A percentile compares a stretch with the other conserved stretches of the same genome.
phyloP scores from a whole-genome alignment of 37 sponge, comb jelly and placozoan species.

The Crambe crambe region DNA sequence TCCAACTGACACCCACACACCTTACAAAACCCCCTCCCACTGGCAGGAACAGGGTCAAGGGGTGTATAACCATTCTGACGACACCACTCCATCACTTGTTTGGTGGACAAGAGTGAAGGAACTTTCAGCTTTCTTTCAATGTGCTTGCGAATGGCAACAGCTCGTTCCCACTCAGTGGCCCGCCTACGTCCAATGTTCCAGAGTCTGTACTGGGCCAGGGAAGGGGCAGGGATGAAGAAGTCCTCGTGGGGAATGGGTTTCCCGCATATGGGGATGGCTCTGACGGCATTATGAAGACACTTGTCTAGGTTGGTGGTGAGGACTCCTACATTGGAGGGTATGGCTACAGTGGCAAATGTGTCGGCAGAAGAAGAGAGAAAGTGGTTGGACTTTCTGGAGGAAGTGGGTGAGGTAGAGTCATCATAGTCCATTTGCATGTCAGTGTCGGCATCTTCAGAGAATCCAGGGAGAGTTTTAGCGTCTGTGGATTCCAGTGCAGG shows the following conservation, averaged over 20 bases:
- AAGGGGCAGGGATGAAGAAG: slow-evolving; percentile 43
- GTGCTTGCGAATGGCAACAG: slow-evolving; percentile 43
- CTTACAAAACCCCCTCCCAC: slow-evolving; percentile 49
- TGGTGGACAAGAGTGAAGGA: slow-evolving; percentile 21
- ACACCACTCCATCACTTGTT: slow-evolving; percentile 79
- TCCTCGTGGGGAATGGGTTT: slow-evolving; percentile 10
- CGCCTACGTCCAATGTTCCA: slow-evolving; percentile 73
- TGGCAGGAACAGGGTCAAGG: slow-evolving; percentile 2
- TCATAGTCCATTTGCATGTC: neutral
- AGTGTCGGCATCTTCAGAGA: neutral
- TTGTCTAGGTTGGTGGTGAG: slow-evolving; percentile 37
- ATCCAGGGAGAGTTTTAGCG: neutral
- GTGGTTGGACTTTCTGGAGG: neutral
- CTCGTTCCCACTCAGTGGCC: slow-evolving; percentile 88
- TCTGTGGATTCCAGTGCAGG: neutral
- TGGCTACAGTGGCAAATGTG: too few relatives aligned
- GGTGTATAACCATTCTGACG: slow-evolving; percentile 84
- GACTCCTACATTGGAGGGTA: neutral
- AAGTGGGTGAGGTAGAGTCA: neutral
- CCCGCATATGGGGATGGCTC: slow-evolving; percentile 46
- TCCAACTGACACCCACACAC: slow-evolving; percentile 58
- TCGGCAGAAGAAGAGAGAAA: too few relatives aligned
- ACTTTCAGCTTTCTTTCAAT: slow-evolving; percentile 4
- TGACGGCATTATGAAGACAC: slow-evolving; percentile 41
- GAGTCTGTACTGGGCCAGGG: slow-evolving; percentile 38